Base-by-base conservation (phyloP, 2,888 invertebrate species). In the Acheta domesticus region DNA sequence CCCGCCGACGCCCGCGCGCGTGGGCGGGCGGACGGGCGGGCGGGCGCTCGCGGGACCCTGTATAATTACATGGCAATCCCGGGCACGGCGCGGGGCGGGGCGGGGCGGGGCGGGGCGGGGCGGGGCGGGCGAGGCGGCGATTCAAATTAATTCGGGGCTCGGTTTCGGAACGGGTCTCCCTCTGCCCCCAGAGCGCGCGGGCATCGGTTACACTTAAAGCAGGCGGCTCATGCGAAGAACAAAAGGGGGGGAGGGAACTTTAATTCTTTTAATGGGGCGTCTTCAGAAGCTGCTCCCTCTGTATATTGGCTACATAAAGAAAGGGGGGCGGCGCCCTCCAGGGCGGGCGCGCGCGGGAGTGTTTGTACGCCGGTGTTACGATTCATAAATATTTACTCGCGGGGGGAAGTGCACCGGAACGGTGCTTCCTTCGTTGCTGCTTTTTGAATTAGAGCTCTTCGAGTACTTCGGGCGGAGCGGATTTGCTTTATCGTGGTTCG, bases 31-130 rank as follows among this genome's bases (percentile, higher is more conserved):
- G 36, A 8, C 36, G 36, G 36, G 5, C 5, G 36, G 8, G 8
- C 4, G 36, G 8, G 5, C 36, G 36, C 36, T 36, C 36, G 36
- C 36, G 36, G 36, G 36, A 62, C 16, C 62, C n/a, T n/a, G 16
- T 62, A 62, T 62, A 62, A 62, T 62, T 62, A 62, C 62, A 62
- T 62, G n/a, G 62, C 62, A 62, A 62, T 62, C 62, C 62, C 62
- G 62, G 16, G 62, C 16, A 36, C 8, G 36, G 36, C 36, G 8
- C 8, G 8, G 36, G 36, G 8, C 8, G 36, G 36, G 36, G 36
- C 1, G 36, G 36, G 36, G 23, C 23, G 23, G 23, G 23, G 23
- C 23, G 23, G 23, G 23, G 23, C 2, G 23, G 23, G 23, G 23
- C 36, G 36, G 8, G 36, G 36, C 36, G 23, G 23, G 23, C 36